Conservation (phyloP, 2,797 vertebrate genomes). For the Eospalax fontanierii region DNA sequence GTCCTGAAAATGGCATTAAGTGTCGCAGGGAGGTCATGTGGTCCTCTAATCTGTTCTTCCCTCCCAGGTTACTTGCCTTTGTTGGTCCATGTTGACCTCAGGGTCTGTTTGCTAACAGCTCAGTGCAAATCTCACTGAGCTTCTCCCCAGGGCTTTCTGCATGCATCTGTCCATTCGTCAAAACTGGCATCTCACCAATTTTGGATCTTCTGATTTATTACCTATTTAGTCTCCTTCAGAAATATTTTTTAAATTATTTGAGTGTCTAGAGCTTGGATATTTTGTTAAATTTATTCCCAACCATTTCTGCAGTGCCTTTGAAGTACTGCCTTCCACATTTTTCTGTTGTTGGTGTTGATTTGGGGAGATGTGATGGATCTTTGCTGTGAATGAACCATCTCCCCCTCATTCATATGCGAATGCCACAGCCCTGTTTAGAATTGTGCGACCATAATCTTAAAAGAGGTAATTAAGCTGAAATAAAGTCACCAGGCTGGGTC, state of each 20-base stretch:
- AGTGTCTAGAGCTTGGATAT: neutral
- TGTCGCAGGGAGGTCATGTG: neutral
- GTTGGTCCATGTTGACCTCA: neutral
- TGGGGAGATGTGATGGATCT: neutral
- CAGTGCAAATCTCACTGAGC: neutral
- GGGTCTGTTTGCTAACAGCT: neutral
- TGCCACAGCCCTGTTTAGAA: neutral
- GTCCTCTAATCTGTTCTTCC: neutral
- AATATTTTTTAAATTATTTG: neutral
- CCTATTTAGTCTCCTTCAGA: neutral
- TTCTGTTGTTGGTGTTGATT: neutral
- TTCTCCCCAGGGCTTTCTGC: neutral
- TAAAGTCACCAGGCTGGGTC: neutral
- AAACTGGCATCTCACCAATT: neutral
- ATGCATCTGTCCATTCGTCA: too few species aligned
- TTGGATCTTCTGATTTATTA: neutral
- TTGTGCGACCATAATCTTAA: too few species aligned
- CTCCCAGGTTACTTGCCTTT: neutral
- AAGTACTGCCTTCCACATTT: neutral
- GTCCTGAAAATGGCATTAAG: neutral
- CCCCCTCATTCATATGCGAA: neutral
- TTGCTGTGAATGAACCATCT: neutral
- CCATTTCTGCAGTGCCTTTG: neutral
- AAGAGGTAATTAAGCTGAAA: neutral
- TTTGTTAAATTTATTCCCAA: neutral